Evolutionary conservation across 2,113 vertebrate species (phyloP), one percentile per base, ranked within the genome.

Genomic region (Centrocercus urophasianus): DNA sequence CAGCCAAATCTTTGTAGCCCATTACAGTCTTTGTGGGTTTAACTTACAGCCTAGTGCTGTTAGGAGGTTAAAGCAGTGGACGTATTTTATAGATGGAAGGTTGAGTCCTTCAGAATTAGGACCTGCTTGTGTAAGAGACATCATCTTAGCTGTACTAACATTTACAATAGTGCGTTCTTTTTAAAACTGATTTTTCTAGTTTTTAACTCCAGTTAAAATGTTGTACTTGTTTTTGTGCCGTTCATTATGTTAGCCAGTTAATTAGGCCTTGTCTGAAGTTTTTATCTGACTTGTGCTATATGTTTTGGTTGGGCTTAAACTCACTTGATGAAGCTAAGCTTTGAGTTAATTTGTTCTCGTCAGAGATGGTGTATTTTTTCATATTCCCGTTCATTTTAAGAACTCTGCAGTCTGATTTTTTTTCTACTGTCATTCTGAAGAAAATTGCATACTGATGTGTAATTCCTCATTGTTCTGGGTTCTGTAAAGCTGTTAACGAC

Each of bases 21-120:
- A 64, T 96, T 93, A 74, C 77, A 72, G 43, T 91, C 91, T 95
- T 60, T 74, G 52, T 89, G 61, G 82, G 88, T 80, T 93, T 83
- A 91, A 72, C 89, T 91, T 77, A 80, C 32, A 91, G 89, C 89
- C 89, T 90, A 21, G 72, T 88, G 93, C 91, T 89, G 19, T 78
- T 91, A 87, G 93, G 89, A 85, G 40, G 52, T 91, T 95, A 47
- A 57, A 66, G 18, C 56, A 85, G 32, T 88, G 94, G 94, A 73
- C 79, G 73, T 89, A 64, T 67, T 93, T 93, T 89, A 56, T 47
- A 70, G 89, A 85, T 50, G 89, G 87, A 89, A 73, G 78, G 11
- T 65, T 42, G 60, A 85, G 32, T 76, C 27, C 32, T 89, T 91
- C 28, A 73, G 16, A 80, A 80, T 88, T 80, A 83, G 25, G 42